A percentile compares a stretch with the other conserved stretches of the same genome.
These are phyloP conservation scores for Heliocidaris erythrogramma DNA, from an alignment of 35 echinoderm and acorn worm genomes.

Conservation along the genomic window DNA sequence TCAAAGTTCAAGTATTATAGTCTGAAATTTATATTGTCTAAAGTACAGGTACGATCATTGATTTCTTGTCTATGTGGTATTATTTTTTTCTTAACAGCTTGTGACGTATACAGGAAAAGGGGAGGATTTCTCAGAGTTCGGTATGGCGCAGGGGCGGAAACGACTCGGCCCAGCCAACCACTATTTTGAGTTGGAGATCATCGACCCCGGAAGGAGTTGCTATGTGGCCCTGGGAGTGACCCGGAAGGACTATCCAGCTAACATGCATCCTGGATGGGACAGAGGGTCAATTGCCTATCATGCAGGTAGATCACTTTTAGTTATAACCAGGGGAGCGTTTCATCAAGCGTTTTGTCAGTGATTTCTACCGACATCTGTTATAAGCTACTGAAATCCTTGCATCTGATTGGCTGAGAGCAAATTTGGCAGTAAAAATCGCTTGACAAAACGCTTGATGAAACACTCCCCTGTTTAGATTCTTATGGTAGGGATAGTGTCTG, in stretches of 20 bases:
- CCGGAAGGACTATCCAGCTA: conserved; percentile 84
- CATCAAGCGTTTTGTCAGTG: too few relatives aligned
- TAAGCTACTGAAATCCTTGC: too few relatives aligned
- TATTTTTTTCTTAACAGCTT: conserved; percentile 55
- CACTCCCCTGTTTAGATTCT: too few relatives aligned
- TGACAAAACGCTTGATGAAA: too few relatives aligned
- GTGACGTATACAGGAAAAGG: conserved; percentile 83
- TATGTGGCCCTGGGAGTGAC: conserved; percentile 95
- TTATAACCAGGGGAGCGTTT: too few relatives aligned
- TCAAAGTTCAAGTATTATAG: background rate
- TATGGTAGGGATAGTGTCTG: too few relatives aligned
- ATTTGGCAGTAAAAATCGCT: too few relatives aligned
- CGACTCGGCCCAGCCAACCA: conserved; percentile 95
- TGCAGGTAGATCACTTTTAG: conserved; percentile 62
- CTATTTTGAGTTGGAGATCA: conserved; percentile 97
- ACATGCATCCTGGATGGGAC: conserved; percentile 94
- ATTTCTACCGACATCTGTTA: too few relatives aligned
- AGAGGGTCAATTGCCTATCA: conserved; percentile 96
- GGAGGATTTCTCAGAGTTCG: conserved; percentile 81
- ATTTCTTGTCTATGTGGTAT: background rate
- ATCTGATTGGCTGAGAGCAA: too few relatives aligned
- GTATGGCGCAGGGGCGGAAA: conserved; percentile 84
- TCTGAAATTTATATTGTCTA: background rate
- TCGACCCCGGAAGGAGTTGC: conserved; percentile 94
- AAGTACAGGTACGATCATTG: background rate